Percentiles rank a stretch among this genome's conserved stretches.
Evolutionary conservation across 1,140 invertebrate species (phyloP).

Genomic region (Listronotus oregonensis): DNA sequence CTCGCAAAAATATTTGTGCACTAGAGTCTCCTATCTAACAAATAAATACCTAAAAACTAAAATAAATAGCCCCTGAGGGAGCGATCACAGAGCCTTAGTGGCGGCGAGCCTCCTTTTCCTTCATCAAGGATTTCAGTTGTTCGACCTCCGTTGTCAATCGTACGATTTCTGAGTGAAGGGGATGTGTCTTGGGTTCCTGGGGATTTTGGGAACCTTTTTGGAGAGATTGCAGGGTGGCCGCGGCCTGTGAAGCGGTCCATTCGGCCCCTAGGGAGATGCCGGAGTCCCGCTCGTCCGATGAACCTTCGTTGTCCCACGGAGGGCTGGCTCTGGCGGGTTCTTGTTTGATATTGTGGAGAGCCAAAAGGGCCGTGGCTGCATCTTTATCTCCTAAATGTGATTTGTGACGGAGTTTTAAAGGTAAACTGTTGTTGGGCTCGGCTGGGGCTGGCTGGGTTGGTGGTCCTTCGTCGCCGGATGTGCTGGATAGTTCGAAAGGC

Average conservation of each 20-base stretch:
- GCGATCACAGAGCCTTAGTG: conserved; percentile 48
- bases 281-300: conserved; percentile 85
- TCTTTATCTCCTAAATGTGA: conserved; percentile 88
- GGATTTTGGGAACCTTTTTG: conserved; percentile 59
- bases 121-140: conserved; percentile 75
- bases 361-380: conserved; percentile 76
- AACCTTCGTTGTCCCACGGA: conserved; percentile 82
- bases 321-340: conserved; percentile 78
- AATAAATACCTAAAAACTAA: conserved; percentile 54
- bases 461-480: conserved; percentile 71
- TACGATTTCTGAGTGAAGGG: conserved; percentile 84
- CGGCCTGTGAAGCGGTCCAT: conserved; percentile 60
- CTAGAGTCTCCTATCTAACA: conserved; percentile 39
- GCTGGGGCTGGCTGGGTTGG: conserved; percentile 55
- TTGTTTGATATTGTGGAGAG: conserved; percentile 81
- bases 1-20: conserved; percentile 41
- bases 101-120: conserved; percentile 42
- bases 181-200: conserved; percentile 60
- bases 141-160: conserved; percentile 90
- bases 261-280: conserved; percentile 82
- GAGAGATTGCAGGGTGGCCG: conserved; percentile 51
- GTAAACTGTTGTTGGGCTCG: conserved; percentile 69
- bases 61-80: conserved; percentile 52
- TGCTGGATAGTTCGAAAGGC: conserved; percentile 72
- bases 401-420: conserved; percentile 90